phyloP scores from a whole-genome alignment of 2,888 invertebrate species.

The Physocephala rufipes region DNA sequence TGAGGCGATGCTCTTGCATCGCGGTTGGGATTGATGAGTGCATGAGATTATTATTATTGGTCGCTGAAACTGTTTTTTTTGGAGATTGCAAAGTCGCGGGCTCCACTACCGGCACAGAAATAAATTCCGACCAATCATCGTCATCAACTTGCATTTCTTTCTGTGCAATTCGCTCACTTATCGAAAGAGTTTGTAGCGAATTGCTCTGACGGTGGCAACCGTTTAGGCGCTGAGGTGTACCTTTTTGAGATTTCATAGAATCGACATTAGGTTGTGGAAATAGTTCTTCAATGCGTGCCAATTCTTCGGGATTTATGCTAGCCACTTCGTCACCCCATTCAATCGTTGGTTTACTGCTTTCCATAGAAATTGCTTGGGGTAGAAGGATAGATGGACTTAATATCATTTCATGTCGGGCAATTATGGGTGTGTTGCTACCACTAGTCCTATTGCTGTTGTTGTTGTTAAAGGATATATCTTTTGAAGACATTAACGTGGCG shows the following conservation, averaged over 20 bases:
- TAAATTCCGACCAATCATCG: slow-evolving; percentile 71
- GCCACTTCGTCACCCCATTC: slow-evolving; percentile 68
- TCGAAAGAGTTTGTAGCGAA: slow-evolving; percentile 51
- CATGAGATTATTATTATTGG: slow-evolving; percentile 39
- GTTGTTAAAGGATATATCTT: slow-evolving; percentile 35
- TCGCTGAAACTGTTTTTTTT: slow-evolving; percentile 2
- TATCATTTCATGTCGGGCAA: slow-evolving; percentile 59
- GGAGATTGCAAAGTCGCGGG: not conserved
- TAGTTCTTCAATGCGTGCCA: slow-evolving; percentile 63
- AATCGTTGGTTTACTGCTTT: slow-evolving; percentile 61
- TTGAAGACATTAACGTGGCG: slow-evolving; percentile 39
- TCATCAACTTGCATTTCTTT: slow-evolving; percentile 56
- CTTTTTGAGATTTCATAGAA: slow-evolving; percentile 38
- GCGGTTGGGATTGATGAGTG: slow-evolving; percentile 13
- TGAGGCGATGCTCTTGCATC: slow-evolving; percentile 34
- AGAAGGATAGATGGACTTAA: slow-evolving; percentile 61
- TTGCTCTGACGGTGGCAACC: slow-evolving; percentile 30
- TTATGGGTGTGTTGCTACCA: slow-evolving; percentile 52
- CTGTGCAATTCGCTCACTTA: slow-evolving; percentile 53
- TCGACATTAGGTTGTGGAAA: slow-evolving; percentile 57
- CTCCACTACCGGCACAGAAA: slow-evolving; percentile 61
- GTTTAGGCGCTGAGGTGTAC: slow-evolving; percentile 43
- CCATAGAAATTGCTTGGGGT: slow-evolving; percentile 59
- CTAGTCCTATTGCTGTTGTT: slow-evolving; percentile 36
- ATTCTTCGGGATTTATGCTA: slow-evolving; percentile 64